Percentiles rank a stretch among this genome's conserved stretches.
Evolutionary conservation across 2,113 vertebrate species (phyloP).

Genomic region (Vicugna pacos): DNA sequence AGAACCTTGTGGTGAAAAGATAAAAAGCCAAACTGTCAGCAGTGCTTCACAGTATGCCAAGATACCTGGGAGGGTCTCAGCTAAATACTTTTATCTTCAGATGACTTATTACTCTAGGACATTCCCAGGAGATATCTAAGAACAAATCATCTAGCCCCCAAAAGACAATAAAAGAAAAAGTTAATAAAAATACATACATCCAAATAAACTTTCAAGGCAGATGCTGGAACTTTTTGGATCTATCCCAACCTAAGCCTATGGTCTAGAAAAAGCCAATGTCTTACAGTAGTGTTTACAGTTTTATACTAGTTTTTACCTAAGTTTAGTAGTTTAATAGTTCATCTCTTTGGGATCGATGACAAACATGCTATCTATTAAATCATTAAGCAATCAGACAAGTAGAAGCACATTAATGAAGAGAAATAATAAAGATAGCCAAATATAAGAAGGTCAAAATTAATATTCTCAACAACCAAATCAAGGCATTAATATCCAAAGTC

Average conservation of each 20-base stretch:
- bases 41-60: slow-evolving; percentile 27
- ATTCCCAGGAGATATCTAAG: background rate
- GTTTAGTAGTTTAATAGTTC: slow-evolving; percentile 34
- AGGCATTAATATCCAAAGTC: slow-evolving; percentile 41
- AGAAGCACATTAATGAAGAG: slow-evolving; percentile 45
- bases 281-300: background rate
- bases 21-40: background rate
- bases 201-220: slow-evolving; percentile 18
- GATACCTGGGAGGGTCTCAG: background rate
- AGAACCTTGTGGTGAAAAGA: background rate
- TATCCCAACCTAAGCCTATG: background rate
- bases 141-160: background rate
- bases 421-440: slow-evolving; percentile 7
- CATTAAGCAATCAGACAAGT: slow-evolving; percentile 7
- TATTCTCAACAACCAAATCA: slow-evolving; percentile 50
- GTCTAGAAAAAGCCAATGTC: background rate
- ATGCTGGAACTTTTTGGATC: slow-evolving; percentile 50
- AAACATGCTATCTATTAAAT: slow-evolving; percentile 17
- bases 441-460: slow-evolving; percentile 29
- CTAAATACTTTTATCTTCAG: slow-evolving; percentile 16
- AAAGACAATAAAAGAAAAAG: slow-evolving; percentile 24
- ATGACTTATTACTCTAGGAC: background rate
- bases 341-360: slow-evolving; percentile 1
- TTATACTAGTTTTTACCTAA: slow-evolving; percentile 13
- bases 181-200: background rate